phyloP scores from a whole-genome alignment of 92 coral and sea anemone species.

The Umimayanthus kanabou region DNA sequence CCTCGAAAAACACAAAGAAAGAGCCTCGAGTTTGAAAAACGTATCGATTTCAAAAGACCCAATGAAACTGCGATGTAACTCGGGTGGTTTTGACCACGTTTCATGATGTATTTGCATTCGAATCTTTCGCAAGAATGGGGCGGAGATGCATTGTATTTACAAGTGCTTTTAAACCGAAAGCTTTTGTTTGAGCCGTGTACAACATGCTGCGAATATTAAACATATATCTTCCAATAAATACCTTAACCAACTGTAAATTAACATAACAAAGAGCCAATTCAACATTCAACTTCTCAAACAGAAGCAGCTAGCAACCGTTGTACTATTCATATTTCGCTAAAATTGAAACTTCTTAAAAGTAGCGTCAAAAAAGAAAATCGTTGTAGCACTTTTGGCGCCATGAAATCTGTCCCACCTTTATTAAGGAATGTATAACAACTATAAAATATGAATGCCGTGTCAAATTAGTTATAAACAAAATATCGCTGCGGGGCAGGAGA shows the following conservation, averaged over 20 bases:
- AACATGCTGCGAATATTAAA: constrained; percentile 33
- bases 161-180: constrained; percentile 17
- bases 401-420: constrained; percentile 22
- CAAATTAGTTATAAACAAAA: constrained; percentile 9
- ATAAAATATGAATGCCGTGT: constrained; percentile 5
- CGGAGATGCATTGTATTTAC: constrained; percentile 33
- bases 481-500: constrained; percentile 22
- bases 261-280: background rate
- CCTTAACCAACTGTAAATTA: background rate
- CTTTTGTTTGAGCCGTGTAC: constrained; percentile 31
- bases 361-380: background rate
- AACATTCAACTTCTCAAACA: background rate
- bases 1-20: background rate
- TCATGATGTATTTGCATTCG: constrained; percentile 3
- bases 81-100: constrained; percentile 2
- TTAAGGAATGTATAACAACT: constrained; percentile 7
- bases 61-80: background rate
- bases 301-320: background rate
- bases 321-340: background rate
- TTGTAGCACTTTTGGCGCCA: background rate
- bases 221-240: constrained; percentile 11
- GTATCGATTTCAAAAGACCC: background rate
- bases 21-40: background rate
- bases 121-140: constrained; percentile 18
- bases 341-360: background rate